These are phyloP conservation scores for Drosophila funebris DNA, from an alignment of 1,140 invertebrate species.

Conservation along the genomic window DNA sequence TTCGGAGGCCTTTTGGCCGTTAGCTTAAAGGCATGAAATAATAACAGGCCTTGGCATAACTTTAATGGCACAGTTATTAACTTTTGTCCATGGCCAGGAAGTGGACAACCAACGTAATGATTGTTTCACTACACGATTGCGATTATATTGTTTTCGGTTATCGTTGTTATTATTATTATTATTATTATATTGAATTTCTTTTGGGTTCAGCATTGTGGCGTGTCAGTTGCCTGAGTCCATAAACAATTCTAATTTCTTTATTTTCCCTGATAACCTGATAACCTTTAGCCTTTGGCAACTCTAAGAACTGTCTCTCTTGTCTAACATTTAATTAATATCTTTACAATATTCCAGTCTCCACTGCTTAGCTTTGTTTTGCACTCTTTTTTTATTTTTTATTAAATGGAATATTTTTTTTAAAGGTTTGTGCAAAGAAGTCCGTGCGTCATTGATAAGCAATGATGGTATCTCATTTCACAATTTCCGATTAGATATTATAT, in stretches of 20 bases:
- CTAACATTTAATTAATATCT: too few relatives aligned
- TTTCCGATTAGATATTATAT: background rate
- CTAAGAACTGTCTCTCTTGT: too few relatives aligned
- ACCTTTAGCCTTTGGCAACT: too few relatives aligned
- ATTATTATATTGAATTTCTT: background rate
- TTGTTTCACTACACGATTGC: conserved; percentile 36
- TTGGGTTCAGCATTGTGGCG: background rate
- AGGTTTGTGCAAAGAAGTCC: background rate
- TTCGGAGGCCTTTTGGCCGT: conserved; percentile 5
- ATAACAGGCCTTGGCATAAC: conserved; percentile 59
- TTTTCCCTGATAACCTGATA: background rate
- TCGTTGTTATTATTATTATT: conserved; percentile 57
- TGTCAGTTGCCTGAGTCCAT: background rate
- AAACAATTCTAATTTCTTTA: conserved; percentile 15
- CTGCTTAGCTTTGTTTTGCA: too few relatives aligned
- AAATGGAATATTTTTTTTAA: background rate
- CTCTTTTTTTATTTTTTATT: too few relatives aligned
- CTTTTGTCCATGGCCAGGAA: conserved; percentile 54
- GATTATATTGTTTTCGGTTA: conserved; percentile 37
- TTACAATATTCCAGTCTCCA: too few relatives aligned
- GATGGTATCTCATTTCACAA: background rate
- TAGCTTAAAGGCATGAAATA: conserved; percentile 73
- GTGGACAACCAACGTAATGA: conserved; percentile 49
- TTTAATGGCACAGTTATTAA: conserved; percentile 75
- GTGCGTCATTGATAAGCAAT: background rate